Conservation (phyloP, 30 jellyfish, hydroid and myxozoan species). For the Mastigias papua region DNA sequence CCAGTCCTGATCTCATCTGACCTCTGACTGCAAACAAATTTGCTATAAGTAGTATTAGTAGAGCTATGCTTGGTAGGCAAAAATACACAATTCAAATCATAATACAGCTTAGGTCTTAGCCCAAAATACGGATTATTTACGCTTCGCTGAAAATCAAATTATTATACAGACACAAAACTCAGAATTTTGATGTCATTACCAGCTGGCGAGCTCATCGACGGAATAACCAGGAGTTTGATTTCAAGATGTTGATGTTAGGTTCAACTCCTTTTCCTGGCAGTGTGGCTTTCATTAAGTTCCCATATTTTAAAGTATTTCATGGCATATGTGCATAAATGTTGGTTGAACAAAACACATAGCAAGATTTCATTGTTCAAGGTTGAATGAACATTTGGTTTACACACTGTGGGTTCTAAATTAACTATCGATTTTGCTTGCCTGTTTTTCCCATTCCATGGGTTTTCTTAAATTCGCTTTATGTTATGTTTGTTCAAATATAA, state of each 20-base stretch:
- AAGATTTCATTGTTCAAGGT: neutral
- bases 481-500: slow-evolving; percentile 1
- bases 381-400: neutral
- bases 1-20: neutral
- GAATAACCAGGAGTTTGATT: neutral
- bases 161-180: neutral
- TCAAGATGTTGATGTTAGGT: neutral
- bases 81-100: slow-evolving; percentile 45
- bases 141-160: slow-evolving; percentile 16
- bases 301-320: neutral
- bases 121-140: slow-evolving; percentile 25
- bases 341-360: neutral
- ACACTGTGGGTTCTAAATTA: slow-evolving; percentile 16
- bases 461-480: neutral
- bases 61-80: slow-evolving; percentile 5
- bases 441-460: neutral
- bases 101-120: slow-evolving; percentile 20
- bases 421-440: neutral
- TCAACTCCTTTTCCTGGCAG: neutral
- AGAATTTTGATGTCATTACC: neutral
- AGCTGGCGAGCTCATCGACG: slow-evolving; percentile 15
- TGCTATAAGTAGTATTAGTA: neutral
- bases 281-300: neutral
- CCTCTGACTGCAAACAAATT: neutral
- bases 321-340: neutral